Evolutionary conservation across 2,888 invertebrate genomes (phyloP).

Genomic region (Drosophila conformis): DNA sequence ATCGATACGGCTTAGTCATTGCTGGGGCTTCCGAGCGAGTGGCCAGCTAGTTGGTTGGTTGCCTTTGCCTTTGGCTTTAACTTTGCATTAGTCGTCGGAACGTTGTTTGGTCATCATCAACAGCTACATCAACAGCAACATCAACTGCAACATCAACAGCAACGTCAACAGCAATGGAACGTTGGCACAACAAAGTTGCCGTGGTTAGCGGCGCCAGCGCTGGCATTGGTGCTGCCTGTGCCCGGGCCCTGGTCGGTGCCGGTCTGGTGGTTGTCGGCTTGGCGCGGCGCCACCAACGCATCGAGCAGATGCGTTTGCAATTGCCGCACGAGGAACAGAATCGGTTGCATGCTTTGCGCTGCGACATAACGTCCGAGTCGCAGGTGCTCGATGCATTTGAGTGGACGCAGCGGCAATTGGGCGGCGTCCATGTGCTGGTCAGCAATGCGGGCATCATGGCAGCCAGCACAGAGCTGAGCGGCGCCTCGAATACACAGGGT

Average conservation of each 20-base stretch:
- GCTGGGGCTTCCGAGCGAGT: conserved; percentile 5
- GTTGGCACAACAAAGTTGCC: conserved; percentile 88
- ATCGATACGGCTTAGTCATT: conserved; percentile 37
- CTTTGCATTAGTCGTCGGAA: conserved; percentile 23
- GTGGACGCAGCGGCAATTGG: conserved; percentile 85
- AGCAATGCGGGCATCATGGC: conserved; percentile 87
- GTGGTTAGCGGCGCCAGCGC: conserved; percentile 88
- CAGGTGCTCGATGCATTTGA: conserved; percentile 86
- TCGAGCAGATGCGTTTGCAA: conserved; percentile 67
- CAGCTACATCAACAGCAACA: background rate
- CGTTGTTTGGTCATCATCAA: conserved; percentile 10
- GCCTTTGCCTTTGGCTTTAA: background rate
- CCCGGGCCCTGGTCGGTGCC: conserved; percentile 84
- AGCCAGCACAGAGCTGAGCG: conserved; percentile 72
- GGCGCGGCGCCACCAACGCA: conserved; percentile 85
- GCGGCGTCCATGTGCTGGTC: conserved; percentile 87
- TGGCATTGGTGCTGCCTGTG: conserved; percentile 87
- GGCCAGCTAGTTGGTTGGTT: background rate
- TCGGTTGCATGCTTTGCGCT: conserved; percentile 75
- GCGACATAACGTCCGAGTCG: conserved; percentile 86
- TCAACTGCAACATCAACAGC: background rate
- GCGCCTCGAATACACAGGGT: conserved; percentile 63
- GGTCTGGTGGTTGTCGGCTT: conserved; percentile 87
- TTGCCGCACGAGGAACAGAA: conserved; percentile 58
- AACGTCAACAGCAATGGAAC: conserved; percentile 85